phyloP scores from a whole-genome alignment of 2,888 invertebrate species.

The Stenichneumon culpator region DNA sequence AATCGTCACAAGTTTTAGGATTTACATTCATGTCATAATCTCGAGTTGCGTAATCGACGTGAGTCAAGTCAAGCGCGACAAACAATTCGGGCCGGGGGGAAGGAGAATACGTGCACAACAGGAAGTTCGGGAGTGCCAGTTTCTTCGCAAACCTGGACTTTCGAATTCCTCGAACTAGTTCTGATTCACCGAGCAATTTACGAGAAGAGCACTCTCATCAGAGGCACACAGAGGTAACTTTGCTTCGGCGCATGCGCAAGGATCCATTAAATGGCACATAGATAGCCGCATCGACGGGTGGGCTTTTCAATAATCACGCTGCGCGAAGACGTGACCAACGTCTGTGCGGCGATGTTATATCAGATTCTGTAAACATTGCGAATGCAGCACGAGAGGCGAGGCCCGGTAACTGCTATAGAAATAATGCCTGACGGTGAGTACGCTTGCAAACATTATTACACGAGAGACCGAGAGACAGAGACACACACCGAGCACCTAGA shows the following conservation, averaged over 20 bases:
- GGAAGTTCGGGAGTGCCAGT: constrained; percentile 47
- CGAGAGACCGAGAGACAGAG: background rate
- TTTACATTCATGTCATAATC: constrained; percentile 22
- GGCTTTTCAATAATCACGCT: constrained; percentile 54
- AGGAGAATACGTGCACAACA: constrained; percentile 34
- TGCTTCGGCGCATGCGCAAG: constrained; percentile 2
- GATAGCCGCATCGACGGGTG: constrained; percentile 33
- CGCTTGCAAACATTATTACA: background rate
- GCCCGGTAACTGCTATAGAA: constrained; percentile 43
- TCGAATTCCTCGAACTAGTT: constrained; percentile 29
- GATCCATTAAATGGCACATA: constrained; percentile 31
- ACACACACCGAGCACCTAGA: constrained; percentile 31
- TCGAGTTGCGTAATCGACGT: constrained; percentile 27
- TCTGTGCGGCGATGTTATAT: constrained; percentile 46
- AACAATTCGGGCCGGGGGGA: constrained; percentile 4
- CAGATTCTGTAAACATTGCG: constrained; percentile 59
- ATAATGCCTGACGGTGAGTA: constrained; percentile 43
- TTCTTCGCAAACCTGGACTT: background rate
- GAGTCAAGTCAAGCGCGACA: constrained; percentile 23
- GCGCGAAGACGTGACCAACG: constrained; percentile 48
- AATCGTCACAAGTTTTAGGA: constrained; percentile 18
- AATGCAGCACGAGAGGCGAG: constrained; percentile 52
- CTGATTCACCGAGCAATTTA: constrained; percentile 47
- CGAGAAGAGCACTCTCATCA: background rate
- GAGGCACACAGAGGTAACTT: constrained; percentile 4